phyloP scores from a whole-genome alignment of 2,113 vertebrate species.

The Ellobius talpinus region DNA sequence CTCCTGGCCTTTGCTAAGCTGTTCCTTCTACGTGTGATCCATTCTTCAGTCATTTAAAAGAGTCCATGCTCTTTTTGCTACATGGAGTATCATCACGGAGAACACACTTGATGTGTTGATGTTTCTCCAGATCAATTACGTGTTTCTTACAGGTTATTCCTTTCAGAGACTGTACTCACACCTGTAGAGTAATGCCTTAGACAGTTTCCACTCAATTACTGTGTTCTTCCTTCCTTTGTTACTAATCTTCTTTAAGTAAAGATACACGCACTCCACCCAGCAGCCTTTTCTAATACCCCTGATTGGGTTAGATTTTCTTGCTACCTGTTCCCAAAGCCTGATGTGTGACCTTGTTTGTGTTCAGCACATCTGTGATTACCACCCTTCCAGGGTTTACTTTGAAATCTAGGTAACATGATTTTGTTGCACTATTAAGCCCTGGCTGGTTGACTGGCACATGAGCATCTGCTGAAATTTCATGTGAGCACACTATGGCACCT shows the following conservation, averaged over 20 bases:
- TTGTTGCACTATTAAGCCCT: not conserved
- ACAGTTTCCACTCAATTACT: not conserved
- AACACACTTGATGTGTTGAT: not conserved
- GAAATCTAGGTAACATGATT: not conserved
- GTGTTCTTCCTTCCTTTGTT: not conserved
- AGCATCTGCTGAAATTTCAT: not conserved
- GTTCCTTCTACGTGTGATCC: not conserved
- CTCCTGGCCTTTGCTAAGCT: not conserved
- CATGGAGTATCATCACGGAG: not conserved
- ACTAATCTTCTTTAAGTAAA: slow-evolving; percentile 17
- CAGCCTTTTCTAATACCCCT: not conserved
- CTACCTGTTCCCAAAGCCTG: not conserved
- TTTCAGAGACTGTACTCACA: not conserved
- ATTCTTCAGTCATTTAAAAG: not conserved
- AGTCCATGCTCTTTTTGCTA: not conserved
- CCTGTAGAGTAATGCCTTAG: not conserved
- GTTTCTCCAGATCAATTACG: not conserved
- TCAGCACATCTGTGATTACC: not conserved
- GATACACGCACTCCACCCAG: not conserved
- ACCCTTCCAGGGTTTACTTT: not conserved
- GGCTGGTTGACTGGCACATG: not conserved
- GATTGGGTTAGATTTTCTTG: slow-evolving; percentile 11
- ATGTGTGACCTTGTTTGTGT: not conserved
- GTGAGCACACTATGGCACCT: not conserved
- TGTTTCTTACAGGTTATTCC: not conserved